phyloP scores from a whole-genome alignment of 2,797 vertebrate genomes.

The Streptopelia turtur region DNA sequence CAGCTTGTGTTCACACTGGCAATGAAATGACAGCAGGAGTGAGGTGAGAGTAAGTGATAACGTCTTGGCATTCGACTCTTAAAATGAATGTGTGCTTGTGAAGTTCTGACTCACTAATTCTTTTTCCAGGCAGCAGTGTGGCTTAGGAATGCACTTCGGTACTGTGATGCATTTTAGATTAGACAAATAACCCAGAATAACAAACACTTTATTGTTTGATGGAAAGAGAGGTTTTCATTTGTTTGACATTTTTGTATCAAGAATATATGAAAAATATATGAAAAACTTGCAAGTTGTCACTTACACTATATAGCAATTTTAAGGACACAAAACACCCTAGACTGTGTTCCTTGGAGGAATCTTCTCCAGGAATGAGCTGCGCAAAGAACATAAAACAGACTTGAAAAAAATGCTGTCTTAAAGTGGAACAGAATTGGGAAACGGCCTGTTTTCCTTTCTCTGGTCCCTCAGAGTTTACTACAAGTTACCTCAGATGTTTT shows the following conservation, averaged over 20 bases:
- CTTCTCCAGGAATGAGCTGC: neutral
- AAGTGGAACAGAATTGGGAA: neutral
- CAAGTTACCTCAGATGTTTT: neutral
- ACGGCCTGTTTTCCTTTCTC: neutral
- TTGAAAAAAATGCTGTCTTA: neutral
- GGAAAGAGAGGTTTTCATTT: neutral
- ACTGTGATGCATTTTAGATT: neutral
- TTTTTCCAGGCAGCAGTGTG: neutral
- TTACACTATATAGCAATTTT: neutral
- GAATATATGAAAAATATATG: neutral
- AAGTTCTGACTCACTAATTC: constrained; percentile 49
- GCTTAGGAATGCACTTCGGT: neutral
- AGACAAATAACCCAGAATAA: neutral
- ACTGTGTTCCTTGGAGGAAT: accelerated
- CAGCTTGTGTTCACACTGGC: constrained; percentile 21
- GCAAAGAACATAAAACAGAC: neutral
- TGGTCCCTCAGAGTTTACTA: neutral
- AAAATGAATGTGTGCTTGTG: neutral
- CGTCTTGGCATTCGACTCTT: constrained; percentile 24
- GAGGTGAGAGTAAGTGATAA: constrained; percentile 40
- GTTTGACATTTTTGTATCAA: neutral
- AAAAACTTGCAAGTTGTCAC: neutral
- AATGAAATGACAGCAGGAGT: constrained; percentile 32
- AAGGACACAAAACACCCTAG: neutral
- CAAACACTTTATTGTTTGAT: neutral